Evolutionary conservation across 2,113 vertebrate species (phyloP), one percentile per base, ranked within the genome.

Genomic region (Chitala chitala): DNA sequence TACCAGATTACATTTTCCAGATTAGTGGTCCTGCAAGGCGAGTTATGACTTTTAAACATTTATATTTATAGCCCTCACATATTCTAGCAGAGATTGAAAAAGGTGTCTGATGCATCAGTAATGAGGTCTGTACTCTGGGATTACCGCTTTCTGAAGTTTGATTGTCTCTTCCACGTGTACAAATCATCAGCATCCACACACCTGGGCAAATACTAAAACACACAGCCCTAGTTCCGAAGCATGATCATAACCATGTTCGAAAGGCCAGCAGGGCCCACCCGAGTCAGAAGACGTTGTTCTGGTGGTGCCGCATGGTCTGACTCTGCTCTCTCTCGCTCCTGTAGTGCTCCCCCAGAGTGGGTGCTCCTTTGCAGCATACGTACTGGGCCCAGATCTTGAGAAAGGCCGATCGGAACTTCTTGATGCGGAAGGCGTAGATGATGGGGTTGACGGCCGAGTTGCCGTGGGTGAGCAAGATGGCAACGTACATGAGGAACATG

Each of bases 391-490:
- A 97, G 71, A 99, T 99, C 79, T 93, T 93, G 69, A 89, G 90
- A 84, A 98, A 99, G 5, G 96, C 94, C 38, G 84, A 91, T 73
- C 92, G 92, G 82, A 99, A 99, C 88, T 96, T 99, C 80, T 94
- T 95, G 82, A 99, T 98, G 71, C 93, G 94, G 84, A 99, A 97
- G 66, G 97, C 96, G 0, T 98, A 99, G 80, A 99, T 84, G 0
- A 99, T 95, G 61, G 97, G 97, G 86, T 99, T 99, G 90, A 99
- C 97, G 17, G 97, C 96, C 0, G 97, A 99, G 86, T 99, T 98
- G 79, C 94, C 95, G 0, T 99, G 97, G 0, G 94, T 96, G 82
- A 99, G 93, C 82, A 98, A 90, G 86, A 99, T 97, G 82, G 96
- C 95, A 0, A 95, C 86, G 76, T 96, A 96, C 68, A 90, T 87